Evolutionary conservation across 2,113 vertebrate genomes (phyloP), one percentile per base, ranked within the genome.

Genomic region (Menura novaehollandiae): DNA sequence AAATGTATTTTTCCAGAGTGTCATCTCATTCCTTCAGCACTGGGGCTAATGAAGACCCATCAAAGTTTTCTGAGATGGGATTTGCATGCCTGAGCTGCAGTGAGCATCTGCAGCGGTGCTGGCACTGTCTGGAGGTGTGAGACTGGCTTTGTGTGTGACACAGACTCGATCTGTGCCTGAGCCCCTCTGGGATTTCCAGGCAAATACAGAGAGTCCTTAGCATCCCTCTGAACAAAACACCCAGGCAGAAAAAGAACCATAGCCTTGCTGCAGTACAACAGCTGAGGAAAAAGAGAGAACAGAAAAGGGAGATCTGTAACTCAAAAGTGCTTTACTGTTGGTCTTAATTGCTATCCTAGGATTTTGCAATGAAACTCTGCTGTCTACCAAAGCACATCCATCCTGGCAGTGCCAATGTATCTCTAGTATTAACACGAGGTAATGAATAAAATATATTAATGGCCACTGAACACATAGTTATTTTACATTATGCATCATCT

Each of bases 31-130:
- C 32, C 49, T 82, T 73, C 85, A 91, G 28, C 43, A 80, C n/a
- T 21, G 15, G 6, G 7, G n/a, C 37, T 37, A 32, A 55, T 35
- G n/a, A 3, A 69, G 13, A 53, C 8, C 49, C 51, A 56, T 30
- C 20, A 52, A 10, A 53, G 24, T 8, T 30, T 66, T 23, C 41
- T 46, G 39, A 24, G 39, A 55, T 44, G n/a, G 21, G 1, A 16
- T 60, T 51, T 30, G 39, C 52, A 13, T 8, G 58, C 28, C 67
- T 44, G 44, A 90, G 58, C 52, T 46, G 27, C 0, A 14, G n/a
- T 0, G 4, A 83, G 41, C 41, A 11, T 1, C 11, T 1, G 26
- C 60, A 60, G 53, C 0, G 0, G 32, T 18, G 27, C 68, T 58
- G 32, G 47, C 26, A 1, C 24, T 52, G 53, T 15, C 75, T 66